phyloP scores from a whole-genome alignment of 2,888 invertebrate genomes.

The Stenurella melanura region DNA sequence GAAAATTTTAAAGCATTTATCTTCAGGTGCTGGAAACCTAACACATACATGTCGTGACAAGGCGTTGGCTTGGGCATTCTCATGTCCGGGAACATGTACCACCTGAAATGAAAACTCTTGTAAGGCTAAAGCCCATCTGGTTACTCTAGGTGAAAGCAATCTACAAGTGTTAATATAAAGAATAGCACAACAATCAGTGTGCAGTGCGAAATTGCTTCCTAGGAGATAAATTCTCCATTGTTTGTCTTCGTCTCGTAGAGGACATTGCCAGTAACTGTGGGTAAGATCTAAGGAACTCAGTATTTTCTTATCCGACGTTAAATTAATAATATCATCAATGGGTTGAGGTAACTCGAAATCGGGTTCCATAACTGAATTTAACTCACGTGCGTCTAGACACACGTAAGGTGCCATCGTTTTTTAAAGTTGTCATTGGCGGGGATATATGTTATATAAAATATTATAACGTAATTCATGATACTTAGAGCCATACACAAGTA shows the following conservation, averaged over 20 bases:
- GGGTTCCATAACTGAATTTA: slow-evolving; percentile 9
- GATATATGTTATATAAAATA: not conserved
- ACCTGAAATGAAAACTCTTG: no score
- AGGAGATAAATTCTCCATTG: not conserved
- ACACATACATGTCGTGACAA: not conserved
- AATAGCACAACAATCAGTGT: no score
- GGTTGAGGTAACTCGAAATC: slow-evolving; percentile 17
- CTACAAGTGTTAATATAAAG: no score
- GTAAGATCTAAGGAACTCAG: slow-evolving; percentile 23
- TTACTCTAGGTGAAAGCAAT: no score
- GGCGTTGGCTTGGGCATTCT: not conserved
- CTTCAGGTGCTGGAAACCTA: not conserved
- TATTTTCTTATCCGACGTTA: slow-evolving; percentile 12
- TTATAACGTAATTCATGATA: no score
- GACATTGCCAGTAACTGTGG: slow-evolving; percentile 27
- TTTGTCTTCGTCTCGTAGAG: slow-evolving; percentile 45
- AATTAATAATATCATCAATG: slow-evolving; percentile 17
- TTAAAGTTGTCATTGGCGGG: slow-evolving; percentile 9
- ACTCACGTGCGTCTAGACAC: slow-evolving; percentile 15
- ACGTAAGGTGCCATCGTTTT: not conserved
- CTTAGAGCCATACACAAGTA: no score
- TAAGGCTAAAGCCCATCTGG: no score
- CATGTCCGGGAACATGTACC: not conserved
- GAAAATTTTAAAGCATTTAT: slow-evolving; percentile 2
- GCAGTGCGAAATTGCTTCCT: no score